These are phyloP conservation scores for Gambusia affinis DNA, from an alignment of 2,113 vertebrate species.

Conservation along the genomic window DNA sequence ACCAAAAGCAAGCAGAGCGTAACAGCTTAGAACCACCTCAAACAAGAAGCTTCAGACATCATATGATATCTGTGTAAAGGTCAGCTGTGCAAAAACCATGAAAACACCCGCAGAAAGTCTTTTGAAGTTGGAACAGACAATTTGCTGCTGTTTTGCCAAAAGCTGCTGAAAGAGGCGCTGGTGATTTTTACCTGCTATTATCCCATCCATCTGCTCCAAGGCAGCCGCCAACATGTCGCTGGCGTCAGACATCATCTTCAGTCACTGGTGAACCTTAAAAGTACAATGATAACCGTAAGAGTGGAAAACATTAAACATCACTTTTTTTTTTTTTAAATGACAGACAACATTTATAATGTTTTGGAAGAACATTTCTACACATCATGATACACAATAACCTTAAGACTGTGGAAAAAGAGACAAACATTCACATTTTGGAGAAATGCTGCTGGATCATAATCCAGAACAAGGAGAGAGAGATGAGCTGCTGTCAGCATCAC, in stretches of 20 bases:
- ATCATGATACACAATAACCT: too few species aligned
- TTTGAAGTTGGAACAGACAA: neutral
- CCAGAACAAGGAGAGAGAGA: too few species aligned
- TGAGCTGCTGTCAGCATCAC: too few species aligned
- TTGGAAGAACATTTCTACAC: neutral
- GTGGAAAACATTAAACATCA: neutral
- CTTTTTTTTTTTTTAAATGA: neutral
- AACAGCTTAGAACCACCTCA: slow-evolving; percentile 12
- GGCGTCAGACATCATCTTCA: slow-evolving; percentile 96
- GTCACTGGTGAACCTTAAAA: slow-evolving; percentile 51
- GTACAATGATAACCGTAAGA: neutral
- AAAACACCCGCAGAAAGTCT: slow-evolving; percentile 26
- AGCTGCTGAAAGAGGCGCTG: neutral
- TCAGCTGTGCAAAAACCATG: slow-evolving; percentile 53
- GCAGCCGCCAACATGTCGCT: slow-evolving; percentile 98
- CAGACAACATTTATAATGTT: neutral
- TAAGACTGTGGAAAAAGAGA: neutral
- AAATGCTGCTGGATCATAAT: too few species aligned
- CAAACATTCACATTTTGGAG: too few species aligned
- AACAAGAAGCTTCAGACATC: slow-evolving; percentile 28
- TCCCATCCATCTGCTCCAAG: slow-evolving; percentile 99
- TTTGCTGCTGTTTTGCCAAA: neutral
- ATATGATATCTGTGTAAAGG: slow-evolving; percentile 39
- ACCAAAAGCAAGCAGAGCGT: slow-evolving; percentile 10
- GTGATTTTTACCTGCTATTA: slow-evolving; percentile 89